phyloP scores from a whole-genome alignment of 2,888 invertebrate species.

The Clunio marinus region DNA sequence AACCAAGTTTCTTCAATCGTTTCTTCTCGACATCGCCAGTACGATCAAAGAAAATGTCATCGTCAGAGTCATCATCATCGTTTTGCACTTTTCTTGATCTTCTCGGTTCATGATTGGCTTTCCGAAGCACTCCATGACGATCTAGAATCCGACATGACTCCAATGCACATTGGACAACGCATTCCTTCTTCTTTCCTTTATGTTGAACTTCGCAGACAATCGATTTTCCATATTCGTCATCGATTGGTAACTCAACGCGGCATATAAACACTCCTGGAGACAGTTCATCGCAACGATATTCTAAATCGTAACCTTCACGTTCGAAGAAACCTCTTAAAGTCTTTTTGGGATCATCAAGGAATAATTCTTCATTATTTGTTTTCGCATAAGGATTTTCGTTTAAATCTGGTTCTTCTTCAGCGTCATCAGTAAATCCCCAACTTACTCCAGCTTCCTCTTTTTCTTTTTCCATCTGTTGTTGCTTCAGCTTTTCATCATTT shows the following conservation, averaged over 20 bases:
- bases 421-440: slow-evolving; percentile 94
- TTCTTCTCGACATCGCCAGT: slow-evolving; percentile 90
- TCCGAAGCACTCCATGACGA: slow-evolving; percentile 76
- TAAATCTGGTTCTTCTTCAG: slow-evolving; percentile 77
- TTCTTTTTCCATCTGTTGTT: slow-evolving; percentile 51
- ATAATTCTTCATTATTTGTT: slow-evolving; percentile 80
- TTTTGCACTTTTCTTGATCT: slow-evolving; percentile 73
- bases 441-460: slow-evolving; percentile 69
- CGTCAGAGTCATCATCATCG: slow-evolving; percentile 80
- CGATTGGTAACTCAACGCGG: slow-evolving; percentile 73
- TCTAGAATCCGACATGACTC: slow-evolving; percentile 93
- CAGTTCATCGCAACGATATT: slow-evolving; percentile 82
- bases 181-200: slow-evolving; percentile 91
- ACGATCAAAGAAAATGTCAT: slow-evolving; percentile 91
- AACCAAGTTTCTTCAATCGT: slow-evolving; percentile 60
- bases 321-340: slow-evolving; percentile 92
- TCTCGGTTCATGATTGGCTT: slow-evolving; percentile 82
- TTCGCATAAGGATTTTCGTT: slow-evolving; percentile 79
- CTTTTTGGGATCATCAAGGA: slow-evolving; percentile 92
- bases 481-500: slow-evolving; percentile 50
- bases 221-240: slow-evolving; percentile 69
- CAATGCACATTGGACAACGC: slow-evolving; percentile 85
- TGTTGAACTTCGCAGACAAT: slow-evolving; percentile 80
- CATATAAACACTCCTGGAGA: slow-evolving; percentile 83
- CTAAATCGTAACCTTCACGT: slow-evolving; percentile 79